Evolutionary conservation across 2,113 vertebrate genomes (phyloP).

Genomic region (Pituophis catenifer): DNA sequence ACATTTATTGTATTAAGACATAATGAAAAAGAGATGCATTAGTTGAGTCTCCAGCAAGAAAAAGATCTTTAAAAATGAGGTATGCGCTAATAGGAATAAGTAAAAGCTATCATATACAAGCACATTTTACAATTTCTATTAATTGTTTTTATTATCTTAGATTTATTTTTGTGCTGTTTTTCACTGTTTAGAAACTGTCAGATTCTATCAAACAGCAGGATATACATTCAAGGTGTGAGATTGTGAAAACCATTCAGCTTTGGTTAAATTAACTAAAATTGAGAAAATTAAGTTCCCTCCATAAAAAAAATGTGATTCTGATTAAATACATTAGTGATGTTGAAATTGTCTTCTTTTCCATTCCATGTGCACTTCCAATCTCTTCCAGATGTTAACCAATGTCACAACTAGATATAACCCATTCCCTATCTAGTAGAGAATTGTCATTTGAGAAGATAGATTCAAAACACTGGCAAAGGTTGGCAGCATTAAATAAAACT

Average conservation of each 20-base stretch:
- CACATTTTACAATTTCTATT: not conserved
- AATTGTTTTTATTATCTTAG: not conserved
- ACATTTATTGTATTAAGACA: slow-evolving; percentile 14
- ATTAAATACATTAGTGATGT: not conserved
- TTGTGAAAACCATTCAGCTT: not conserved
- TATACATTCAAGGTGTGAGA: not conserved
- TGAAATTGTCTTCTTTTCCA: not conserved
- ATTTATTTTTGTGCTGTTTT: not conserved
- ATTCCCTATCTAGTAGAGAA: not conserved
- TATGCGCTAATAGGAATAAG: not conserved
- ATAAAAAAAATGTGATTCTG: not conserved
- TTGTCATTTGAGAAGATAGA: not conserved
- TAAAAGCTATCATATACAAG: not conserved
- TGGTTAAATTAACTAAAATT: not conserved
- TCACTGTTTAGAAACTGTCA: not conserved
- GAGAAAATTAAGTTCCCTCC: not conserved
- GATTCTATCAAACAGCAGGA: not conserved
- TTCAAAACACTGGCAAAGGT: not conserved
- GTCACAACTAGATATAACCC: not conserved
- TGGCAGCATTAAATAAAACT: not conserved
- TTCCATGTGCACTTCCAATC: not conserved
- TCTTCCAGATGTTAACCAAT: not conserved
- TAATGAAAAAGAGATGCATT: not conserved
- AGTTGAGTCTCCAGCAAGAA: not conserved
- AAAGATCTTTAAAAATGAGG: not conserved